Base-by-base conservation (phyloP, 1,140 invertebrate species). In the Drosophila kanapiae region DNA sequence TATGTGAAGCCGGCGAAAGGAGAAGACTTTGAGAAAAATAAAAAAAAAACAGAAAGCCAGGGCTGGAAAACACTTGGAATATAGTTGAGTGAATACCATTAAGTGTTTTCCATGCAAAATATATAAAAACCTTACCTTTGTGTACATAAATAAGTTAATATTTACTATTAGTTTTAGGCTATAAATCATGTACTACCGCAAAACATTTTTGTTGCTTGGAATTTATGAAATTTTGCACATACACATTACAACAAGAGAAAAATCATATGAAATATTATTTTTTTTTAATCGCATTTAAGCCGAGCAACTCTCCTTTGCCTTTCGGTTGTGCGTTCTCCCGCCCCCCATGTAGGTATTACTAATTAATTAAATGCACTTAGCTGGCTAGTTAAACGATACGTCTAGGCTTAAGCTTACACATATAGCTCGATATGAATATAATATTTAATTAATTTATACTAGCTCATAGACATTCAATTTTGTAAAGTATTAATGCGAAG, bases 391-490 rank as follows among this genome's bases (percentile, higher is more conserved):
- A 71, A 72, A 71, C 51, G 58, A 47, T 61, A 65, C 54, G 29
- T 65, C 29, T 60, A 61, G 18, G 38, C 8, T 43, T 67, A 78
- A 51, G 57, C n/a, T 40, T 60, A 51, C 33, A 51, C n/a, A 60
- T 65, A 59, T 61, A 72, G 40, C 29, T 68, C 45, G 48, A 69
- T 51, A 83, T 71, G 62, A 75, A 69, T 75, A 81, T 61, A 47
- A 65, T 77, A 78, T 84, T 75, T 88, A 88, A 88, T 81, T 88
- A 88, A 88, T 88, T 88, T 88, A 88, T 88, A 88, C 87, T 88
- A 88, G 84, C 51, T 61, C 58, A 43, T 88, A 88, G 78, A 67
- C 45, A 65, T 75, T 67, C 68, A 78, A 80, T 80, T 84, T 90
- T 88, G 85, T 88, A 88, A 90, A 88, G 84, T 88, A 88, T 88